Conservation (phyloP, 2,797 vertebrate genomes). For the Propithecus perrieri region DNA sequence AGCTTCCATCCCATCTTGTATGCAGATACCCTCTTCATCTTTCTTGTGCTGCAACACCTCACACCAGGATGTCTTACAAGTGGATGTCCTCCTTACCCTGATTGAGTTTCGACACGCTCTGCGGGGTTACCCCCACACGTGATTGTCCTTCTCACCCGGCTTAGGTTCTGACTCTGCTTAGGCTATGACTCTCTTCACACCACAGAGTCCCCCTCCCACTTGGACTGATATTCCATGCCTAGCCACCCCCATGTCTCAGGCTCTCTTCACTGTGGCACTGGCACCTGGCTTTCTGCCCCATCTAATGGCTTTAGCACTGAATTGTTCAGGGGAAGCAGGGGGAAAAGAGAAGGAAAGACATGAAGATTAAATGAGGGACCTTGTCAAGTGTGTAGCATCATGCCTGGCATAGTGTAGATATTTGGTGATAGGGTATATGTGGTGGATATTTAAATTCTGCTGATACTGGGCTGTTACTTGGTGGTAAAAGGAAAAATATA, state of each 20-base stretch:
- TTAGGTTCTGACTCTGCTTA: not conserved
- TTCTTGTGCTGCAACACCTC: not conserved
- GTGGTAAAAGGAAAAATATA: not conserved
- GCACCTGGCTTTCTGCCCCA: not conserved
- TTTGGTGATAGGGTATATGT: not conserved
- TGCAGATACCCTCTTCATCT: not conserved
- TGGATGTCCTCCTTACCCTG: not conserved
- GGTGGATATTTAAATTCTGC: not conserved
- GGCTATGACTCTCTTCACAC: not conserved
- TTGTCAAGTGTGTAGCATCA: not conserved
- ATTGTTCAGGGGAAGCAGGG: not conserved
- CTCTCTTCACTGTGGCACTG: not conserved
- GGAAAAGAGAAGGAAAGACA: not conserved
- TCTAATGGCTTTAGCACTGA: not conserved
- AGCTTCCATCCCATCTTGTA: not conserved
- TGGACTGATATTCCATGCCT: not conserved
- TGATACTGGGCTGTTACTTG: not conserved
- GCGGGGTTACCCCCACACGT: not conserved
- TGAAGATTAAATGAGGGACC: not conserved
- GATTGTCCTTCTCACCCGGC: not conserved
- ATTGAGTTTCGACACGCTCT: not conserved
- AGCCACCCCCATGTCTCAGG: not conserved
- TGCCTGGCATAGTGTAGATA: not conserved
- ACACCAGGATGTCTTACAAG: not conserved
- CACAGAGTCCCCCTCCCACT: not conserved